phyloP scores from a whole-genome alignment of 2,797 vertebrate genomes.

The Cetoscarus ocellatus region DNA sequence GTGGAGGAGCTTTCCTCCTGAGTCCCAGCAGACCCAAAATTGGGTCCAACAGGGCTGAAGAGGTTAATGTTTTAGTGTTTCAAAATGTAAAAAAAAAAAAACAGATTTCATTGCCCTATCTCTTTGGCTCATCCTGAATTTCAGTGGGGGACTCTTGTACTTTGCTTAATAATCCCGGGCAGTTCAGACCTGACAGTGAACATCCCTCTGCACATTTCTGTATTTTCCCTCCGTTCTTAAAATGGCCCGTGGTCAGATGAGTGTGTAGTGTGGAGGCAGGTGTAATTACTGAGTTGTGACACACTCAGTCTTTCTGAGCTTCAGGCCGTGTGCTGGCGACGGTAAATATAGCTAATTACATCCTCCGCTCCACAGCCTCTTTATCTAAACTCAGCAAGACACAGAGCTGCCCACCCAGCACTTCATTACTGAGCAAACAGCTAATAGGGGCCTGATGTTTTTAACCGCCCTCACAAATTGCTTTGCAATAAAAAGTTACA shows the following conservation, averaged over 20 bases:
- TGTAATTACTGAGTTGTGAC: constrained; percentile 76
- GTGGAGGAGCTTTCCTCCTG: no score
- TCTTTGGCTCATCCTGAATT: no score
- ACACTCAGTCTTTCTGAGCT: constrained; percentile 72
- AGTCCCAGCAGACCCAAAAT: no score
- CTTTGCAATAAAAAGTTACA: constrained; percentile 61
- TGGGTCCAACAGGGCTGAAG: no score
- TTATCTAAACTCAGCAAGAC: constrained; percentile 86
- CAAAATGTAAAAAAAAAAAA: not conserved
- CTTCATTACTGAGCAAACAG: constrained; percentile 80
- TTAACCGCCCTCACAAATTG: constrained; percentile 66
- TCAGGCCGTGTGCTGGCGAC: constrained; percentile 57
- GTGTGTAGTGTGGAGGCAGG: constrained; percentile 55
- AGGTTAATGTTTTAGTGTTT: no score
- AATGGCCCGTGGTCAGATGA: constrained; percentile 40
- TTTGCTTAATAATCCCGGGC: constrained; percentile 4
- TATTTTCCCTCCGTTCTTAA: constrained; percentile 15
- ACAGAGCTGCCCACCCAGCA: constrained; percentile 78
- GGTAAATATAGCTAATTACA: constrained; percentile 85
- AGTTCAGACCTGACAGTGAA: constrained; percentile 11
- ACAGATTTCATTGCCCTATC: no score
- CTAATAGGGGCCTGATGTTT: constrained; percentile 71
- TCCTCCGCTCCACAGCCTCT: constrained; percentile 77
- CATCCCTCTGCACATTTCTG: constrained; percentile 22
- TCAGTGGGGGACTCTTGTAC: not conserved